Evolutionary conservation across 2,113 vertebrate genomes (phyloP), one percentile per base, ranked within the genome.

Genomic region (Chitala chitala): DNA sequence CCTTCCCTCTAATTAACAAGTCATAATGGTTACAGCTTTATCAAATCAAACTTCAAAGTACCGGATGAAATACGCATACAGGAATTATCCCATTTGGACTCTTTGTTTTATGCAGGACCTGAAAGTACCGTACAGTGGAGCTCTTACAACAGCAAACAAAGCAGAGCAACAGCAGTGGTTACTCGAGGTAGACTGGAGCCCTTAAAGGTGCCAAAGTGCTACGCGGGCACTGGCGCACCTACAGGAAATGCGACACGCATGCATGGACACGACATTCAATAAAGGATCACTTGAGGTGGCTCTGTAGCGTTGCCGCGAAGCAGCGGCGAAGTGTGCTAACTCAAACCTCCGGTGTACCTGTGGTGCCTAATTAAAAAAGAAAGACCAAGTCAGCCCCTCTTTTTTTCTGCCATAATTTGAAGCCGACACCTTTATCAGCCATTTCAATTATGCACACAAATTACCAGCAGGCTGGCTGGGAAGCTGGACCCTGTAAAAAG

Each of bases 331-430:
- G n/a, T n/a, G n/a, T n/a, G n/a, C n/a, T n/a, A n/a, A n/a, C n/a
- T n/a, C 29, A 22, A 33, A 9, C 40, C 20, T 15, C 2, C 4
- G 10, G 22, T 17, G 56, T 29, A 22, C 29, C 22, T 12, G 17
- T 29, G 31, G 42, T 20, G 9, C 44, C 59, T n/a, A 40, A 50
- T 53, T 66, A 51, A 53, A 64, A 64, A 64, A 22, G 29, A 66
- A 20, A 73, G 46, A 20, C 12, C 22, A 59, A 73, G 51, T 64
- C 72, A 63, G 24, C 46, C 58, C 31, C 42, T 58, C n/a, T n/a
- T 24, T 50, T 22, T 56, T 73, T 48, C 46, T 29, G n/a, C 24
- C 26, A 17, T 13, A 12, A 50, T 51, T 73, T 40, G 13, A n/a
- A 26, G 22, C 70, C 36, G 12, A 6, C 17, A 5, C n/a, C 53